phyloP scores from a whole-genome alignment of 2,113 vertebrate genomes.

The Synchiropus splendidus region DNA sequence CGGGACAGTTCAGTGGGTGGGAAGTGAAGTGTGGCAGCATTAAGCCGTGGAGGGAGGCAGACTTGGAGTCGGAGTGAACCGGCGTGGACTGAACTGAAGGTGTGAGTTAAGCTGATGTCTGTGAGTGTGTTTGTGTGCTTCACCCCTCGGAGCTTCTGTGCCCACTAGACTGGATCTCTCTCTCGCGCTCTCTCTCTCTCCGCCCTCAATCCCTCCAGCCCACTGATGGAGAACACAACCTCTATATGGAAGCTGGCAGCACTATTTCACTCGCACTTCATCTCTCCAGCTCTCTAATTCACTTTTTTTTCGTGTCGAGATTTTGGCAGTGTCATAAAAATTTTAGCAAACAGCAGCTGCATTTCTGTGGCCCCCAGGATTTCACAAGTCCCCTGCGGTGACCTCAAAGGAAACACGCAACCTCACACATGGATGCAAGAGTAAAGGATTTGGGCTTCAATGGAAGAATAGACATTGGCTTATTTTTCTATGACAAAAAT shows the following conservation, averaged over 20 bases:
- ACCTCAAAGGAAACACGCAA: no score
- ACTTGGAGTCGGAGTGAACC: not conserved
- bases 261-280: conserved; percentile 26
- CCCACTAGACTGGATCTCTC: conserved; percentile 28
- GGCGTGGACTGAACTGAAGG: conserved; percentile 10
- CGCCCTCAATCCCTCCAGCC: conserved; percentile 35
- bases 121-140: conserved; percentile 6
- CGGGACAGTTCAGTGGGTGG: conserved; percentile 2
- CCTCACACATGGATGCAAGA: no score
- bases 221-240: conserved; percentile 45
- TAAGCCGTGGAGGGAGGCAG: conserved; percentile 3
- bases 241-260: conserved; percentile 31
- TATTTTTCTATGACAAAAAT: no score
- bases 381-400: no score
- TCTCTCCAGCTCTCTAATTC: conserved; percentile 11
- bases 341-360: no score
- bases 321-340: no score
- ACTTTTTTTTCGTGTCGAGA: no score
- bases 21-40: conserved; percentile 14
- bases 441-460: no score
- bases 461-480: no score
- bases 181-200: conserved; percentile 19
- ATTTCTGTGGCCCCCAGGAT: no score
- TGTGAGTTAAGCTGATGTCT: conserved; percentile 8
- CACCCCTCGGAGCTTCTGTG: conserved; percentile 17